Base-by-base conservation (phyloP, 2,797 vertebrate species). In the Prionace glauca region DNA sequence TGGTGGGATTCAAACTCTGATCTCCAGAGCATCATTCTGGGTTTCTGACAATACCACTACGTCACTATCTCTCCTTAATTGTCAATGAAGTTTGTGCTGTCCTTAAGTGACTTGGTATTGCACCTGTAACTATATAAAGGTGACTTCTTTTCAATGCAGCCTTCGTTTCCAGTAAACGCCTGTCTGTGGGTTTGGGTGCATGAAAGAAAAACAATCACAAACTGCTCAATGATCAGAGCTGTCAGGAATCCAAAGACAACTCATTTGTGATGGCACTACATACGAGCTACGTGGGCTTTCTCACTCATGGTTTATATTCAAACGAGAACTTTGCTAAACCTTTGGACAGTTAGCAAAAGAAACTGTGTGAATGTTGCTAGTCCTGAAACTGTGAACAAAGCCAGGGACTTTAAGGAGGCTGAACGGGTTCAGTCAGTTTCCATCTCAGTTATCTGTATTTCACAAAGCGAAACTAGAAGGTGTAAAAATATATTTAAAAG, bases 161-260 rank as follows among this genome's bases (percentile, higher is more conserved):
- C 93, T 41, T 14, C 45, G 5, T 56, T 93, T 94, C 93, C 93
- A 94, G 93, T 94, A 94, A 94, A 74, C 93, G 93, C 67, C 71
- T 94, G 93, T 41, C 69, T 74, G 67, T 94, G 45, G 41, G 93
- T 74, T 74, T 72, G 10, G 2, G 41, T 50, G 41, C 22, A 72
- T 41, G 71, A 45, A 94, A 74, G 36, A 41, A 72, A 94, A 5
- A 41, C 69, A 74, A 94, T 41, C 92, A 69, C 60, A 93, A 62
- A n/a, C 62, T 26, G 87, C 7, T 69, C 36, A 69, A 36, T 74
- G 36, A 69, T 71, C 69, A 56, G 26, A 74, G 36, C 69, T 71
- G 69, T 94, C 24, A 41, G 71, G 50, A 92, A 72, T 45, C 69
- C 93, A 94, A 69, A 50, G 41, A 94, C 56, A 74, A 74, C 41